A percentile compares a stretch with the other conserved stretches of the same genome.
Conservation (phyloP, 2,113 vertebrate species). For the Benthochromis sp. region DNA sequence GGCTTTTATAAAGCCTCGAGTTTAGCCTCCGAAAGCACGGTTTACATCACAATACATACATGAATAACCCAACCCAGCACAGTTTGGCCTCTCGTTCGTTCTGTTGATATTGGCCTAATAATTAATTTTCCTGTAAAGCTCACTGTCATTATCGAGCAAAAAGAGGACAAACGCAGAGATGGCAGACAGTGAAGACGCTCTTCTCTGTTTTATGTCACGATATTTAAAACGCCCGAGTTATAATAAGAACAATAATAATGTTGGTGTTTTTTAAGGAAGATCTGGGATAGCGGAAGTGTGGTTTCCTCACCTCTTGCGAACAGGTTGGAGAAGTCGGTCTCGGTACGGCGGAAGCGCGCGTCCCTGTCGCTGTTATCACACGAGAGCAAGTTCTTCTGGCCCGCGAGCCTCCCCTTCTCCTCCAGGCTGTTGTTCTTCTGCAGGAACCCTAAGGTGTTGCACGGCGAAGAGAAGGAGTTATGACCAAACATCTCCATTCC, state of each 20-base stretch:
- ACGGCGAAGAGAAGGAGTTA: conserved; percentile 69
- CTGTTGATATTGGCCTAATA: neutral
- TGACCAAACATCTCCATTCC: conserved; percentile 64
- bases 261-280: neutral
- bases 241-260: neutral
- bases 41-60: neutral
- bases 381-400: conserved; percentile 81
- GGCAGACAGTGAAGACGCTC: neutral
- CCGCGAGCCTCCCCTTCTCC: conserved; percentile 84
- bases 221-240: neutral
- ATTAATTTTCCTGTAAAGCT: neutral
- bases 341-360: conserved; percentile 79
- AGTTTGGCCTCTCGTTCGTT: neutral
- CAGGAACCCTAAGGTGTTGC: conserved; percentile 85
- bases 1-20: neutral
- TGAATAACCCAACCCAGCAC: neutral
- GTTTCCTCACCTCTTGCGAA: conserved; percentile 84
- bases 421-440: conserved; percentile 97
- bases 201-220: neutral
- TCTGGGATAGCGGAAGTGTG: neutral
- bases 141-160: neutral
- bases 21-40: neutral
- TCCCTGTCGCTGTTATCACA: conserved; percentile 87
- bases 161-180: neutral
- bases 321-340: conserved; percentile 97